Base-by-base conservation (phyloP, 2,888 invertebrate genomes). In the Bellardia pandia region DNA sequence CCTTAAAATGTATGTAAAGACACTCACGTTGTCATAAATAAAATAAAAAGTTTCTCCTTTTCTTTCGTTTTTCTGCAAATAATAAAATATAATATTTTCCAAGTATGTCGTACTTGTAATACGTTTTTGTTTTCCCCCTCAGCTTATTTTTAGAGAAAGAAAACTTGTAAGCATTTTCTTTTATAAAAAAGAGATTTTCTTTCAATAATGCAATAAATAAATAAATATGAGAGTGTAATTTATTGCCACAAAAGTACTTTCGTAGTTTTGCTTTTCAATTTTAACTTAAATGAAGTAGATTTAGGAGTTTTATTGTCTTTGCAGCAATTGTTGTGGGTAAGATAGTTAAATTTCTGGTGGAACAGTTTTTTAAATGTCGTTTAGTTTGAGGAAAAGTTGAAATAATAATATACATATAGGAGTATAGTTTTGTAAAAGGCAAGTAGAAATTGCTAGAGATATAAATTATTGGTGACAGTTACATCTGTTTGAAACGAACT, bases 141-240 rank as follows among this genome's bases (percentile, higher is more conserved):
- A n/a, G 2, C 45, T 40, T 79, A 16, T 13, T 78, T 23, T 40
- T 11, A 6, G 5, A 2, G 2, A 16, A 30, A 11, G 13, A 40
- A 53, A 53, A 16, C 16, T 40, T 80, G 72, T 60, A 81, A 66
- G 42, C 56, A 74, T 81, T 66, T 51, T 45, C 51, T 62, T 13
- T 74, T 45, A 66, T 58, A 53, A 23, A 69, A 66, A 16, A 23
- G 40, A 58, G 58, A 48, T 82, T 68, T 81, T 75, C 23, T 75
- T 82, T 82, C 81, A 68, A 75, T 82, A 75, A 75, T 66, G 42
- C 33, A 33, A 60, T 72, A 37, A 71, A 64, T 30, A 64, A 72
- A 60, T 60, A 60, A 72, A 66, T 66, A 56, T 66, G 48, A 51
- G 58, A 60, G 66, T 66, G 66, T 48, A 74, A 81, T 74, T 74